A percentile compares a stretch with the other conserved stretches of the same genome.
Conservation (phyloP, 2,797 vertebrate genomes). For the Clarias fuscus region DNA sequence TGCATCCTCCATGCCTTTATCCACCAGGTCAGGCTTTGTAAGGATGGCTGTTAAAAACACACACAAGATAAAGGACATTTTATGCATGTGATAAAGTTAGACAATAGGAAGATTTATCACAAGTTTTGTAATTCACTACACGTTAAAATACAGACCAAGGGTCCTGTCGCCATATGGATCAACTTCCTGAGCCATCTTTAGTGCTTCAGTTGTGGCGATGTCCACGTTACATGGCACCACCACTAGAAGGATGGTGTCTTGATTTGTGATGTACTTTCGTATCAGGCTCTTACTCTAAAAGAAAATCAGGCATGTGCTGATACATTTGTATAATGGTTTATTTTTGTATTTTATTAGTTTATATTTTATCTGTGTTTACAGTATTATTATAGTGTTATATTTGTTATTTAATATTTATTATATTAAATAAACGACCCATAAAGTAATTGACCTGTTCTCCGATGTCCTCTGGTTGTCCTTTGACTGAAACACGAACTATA, state of each 20-base stretch:
- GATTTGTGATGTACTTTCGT: constrained; percentile 34
- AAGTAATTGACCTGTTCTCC: constrained; percentile 72
- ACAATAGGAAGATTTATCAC: background rate
- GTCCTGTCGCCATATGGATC: constrained; percentile 86
- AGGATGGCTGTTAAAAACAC: constrained; percentile 77
- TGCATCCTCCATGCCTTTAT: constrained; percentile 79
- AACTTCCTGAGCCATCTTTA: constrained; percentile 86
- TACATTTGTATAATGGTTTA: no score
- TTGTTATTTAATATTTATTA: no score
- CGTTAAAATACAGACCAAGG: constrained; percentile 72
- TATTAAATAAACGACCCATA: no score
- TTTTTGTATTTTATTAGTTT: no score
- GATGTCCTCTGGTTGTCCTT: constrained; percentile 82
- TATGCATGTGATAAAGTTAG: background rate
- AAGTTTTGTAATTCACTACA: background rate
- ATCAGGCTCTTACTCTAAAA: no score
- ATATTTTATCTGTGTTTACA: no score
- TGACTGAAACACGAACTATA: constrained; percentile 82
- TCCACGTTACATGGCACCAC: constrained; percentile 89
- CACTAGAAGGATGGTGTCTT: constrained; percentile 87
- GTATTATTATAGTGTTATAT: no score
- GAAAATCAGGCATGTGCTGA: no score
- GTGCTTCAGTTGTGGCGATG: constrained; percentile 88
- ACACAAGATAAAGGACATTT: background rate
- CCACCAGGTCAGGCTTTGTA: constrained; percentile 89